Evolutionary conservation across 2,888 invertebrate genomes (phyloP), one percentile per base, ranked within the genome.

Genomic region (Pseudanteris insignis): DNA sequence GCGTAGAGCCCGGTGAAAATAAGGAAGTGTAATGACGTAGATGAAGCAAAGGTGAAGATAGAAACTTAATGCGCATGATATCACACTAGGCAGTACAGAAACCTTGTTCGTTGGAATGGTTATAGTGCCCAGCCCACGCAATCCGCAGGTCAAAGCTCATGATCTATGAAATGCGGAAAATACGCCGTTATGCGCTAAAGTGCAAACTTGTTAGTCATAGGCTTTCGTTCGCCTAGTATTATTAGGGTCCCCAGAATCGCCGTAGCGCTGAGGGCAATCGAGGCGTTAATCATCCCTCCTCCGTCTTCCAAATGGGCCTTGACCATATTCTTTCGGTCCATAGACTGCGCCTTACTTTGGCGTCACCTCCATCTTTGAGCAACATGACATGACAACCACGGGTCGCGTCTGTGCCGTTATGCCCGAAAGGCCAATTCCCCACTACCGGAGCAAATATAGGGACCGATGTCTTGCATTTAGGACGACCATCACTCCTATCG

Each of bases 121-220:
- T 59, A 54, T 51, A 43, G 59, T 38, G 72, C 70, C 71, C 70
- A 68, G 74, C 75, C 77, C 74, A 77, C 74, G 77, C 77, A 74
- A 74, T 76, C 70, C 72, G 64, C 67, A 71, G 76, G 76, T 76
- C 76, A 76, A 71, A 73, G 71, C 67, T 73, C 72, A 72, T 78
- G 78, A 78, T 78, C 75, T 75, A 77, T 76, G 75, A 71, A 69
- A 71, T 71, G 72, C 70, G 71, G 66, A 62, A 68, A 68, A 73
- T 71, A 67, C 70, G 69, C 78, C 78, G 78, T 79, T 78, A 79
- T 75, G 69, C 76, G 77, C 72, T 76, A 78, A 78, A 77, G 78
- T 78, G 78, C 76, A 79, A 78, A 79, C 78, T 78, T 77, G 78
- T 78, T 78, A 77, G 78, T 78, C 78, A 78, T 75, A 74, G 74